phyloP scores from a whole-genome alignment of 2,888 invertebrate genomes.

The Tetranychus piercei region DNA sequence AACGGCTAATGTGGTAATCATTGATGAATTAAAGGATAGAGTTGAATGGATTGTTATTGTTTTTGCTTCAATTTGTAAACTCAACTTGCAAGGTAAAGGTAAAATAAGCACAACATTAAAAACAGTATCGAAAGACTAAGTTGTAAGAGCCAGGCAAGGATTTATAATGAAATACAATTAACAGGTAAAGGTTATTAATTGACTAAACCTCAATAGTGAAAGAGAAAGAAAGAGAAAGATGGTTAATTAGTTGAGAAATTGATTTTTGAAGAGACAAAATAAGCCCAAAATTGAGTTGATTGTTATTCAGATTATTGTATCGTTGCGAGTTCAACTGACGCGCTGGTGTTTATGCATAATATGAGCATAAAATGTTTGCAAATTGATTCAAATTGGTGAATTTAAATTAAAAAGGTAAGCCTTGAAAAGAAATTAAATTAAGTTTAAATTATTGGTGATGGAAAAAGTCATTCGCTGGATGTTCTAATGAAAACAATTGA shows the following conservation, averaged over 20 bases:
- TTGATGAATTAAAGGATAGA: not conserved
- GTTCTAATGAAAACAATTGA: not conserved
- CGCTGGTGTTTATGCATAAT: too few relatives aligned
- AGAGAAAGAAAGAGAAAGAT: too few relatives aligned
- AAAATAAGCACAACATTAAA: not conserved
- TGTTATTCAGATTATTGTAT: too few relatives aligned
- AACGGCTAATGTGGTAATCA: not conserved
- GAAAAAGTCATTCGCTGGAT: not conserved
- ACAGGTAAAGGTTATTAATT: not conserved
- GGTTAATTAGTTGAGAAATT: not conserved
- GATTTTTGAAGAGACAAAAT: not conserved
- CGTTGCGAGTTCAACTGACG: too few relatives aligned
- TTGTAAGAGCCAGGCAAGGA: not conserved
- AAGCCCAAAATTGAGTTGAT: not conserved
- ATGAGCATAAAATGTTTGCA: too few relatives aligned
- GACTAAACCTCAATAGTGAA: not conserved
- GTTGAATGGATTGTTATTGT: not conserved
- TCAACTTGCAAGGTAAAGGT: too few relatives aligned
- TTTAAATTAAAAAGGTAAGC: not conserved
- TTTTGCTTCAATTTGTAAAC: too few relatives aligned
- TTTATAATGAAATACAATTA: not conserved
- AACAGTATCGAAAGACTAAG: not conserved
- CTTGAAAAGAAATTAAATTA: not conserved
- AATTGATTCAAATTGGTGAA: too few relatives aligned
- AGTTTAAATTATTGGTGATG: not conserved